Evolutionary conservation across 2,113 vertebrate genomes (phyloP), one percentile per base, ranked within the genome.

Genomic region (Pygoscelis adeliae): DNA sequence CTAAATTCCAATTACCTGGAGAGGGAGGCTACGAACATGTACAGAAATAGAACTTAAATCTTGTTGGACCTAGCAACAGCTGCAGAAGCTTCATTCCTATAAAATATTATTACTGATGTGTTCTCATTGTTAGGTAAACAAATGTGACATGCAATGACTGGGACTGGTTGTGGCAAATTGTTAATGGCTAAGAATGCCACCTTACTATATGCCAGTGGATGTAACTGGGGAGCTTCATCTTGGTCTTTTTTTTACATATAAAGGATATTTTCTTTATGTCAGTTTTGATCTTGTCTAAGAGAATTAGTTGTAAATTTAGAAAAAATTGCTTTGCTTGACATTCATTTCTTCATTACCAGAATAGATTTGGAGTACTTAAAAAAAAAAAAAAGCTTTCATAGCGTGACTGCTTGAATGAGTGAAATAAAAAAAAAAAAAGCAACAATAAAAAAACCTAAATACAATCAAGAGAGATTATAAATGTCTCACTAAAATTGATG

Each of bases 281-380:
- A 91, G 80, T 87, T 95, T 89, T 89, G 56, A 83, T 94, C 63
- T 71, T 84, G 47, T 82, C 38, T 74, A 65, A 72, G 66, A 91
- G 49, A 95, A 91, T 66, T 52, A 93, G 59, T 50, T 89, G 77
- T 78, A 97, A 94, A 95, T 92, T 87, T 95, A 95, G 89, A 93
- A 92, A 96, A 95, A 95, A 93, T 67, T 92, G 61, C 86, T 79
- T 96, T 90, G 83, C 90, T 93, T 95, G 83, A 95, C 80, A 82
- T 86, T 97, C 85, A 78, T 93, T 90, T 94, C 88, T 89, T 96
- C 90, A 92, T 94, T 90, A 94, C 83, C 86, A 92, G 83, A 97
- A 93, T 90, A 94, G 92, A 95, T 93, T 38, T 92, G 46, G 29
- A 94, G 83, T 92, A 91, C 89, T 95, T 86, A 88, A 89, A 95